Base-by-base conservation (phyloP, 2,888 invertebrate species). In the Stenoptilia bipunctidactyla region DNA sequence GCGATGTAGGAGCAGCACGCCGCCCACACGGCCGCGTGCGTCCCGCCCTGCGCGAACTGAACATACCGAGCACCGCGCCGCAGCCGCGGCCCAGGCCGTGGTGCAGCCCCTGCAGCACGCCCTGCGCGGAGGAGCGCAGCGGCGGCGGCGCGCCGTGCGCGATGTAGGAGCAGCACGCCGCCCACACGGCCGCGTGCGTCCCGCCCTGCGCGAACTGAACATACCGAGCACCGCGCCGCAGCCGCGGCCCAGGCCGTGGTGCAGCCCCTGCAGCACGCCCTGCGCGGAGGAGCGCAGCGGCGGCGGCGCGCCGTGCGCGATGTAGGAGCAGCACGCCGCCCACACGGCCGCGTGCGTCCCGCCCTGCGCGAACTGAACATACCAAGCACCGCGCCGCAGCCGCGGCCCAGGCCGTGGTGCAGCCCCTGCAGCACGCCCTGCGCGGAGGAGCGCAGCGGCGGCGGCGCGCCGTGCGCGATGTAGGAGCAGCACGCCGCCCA, bases 41-140 rank as follows among this genome's bases (percentile, higher is more conserved):
- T 94, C 98, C 98, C 98, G 99, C 46, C 98, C 97, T 6, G 97
- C 95, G 98, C n/a, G n/a, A n/a, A n/a, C n/a, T n/a, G n/a, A n/a
- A n/a, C n/a, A n/a, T n/a, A n/a, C n/a, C n/a, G 85, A 85, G 46
- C 63, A 99, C 94, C 15, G 98, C 97, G 40, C 98, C n/a, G n/a
- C n/a, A n/a, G n/a, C n/a, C n/a, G n/a, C n/a, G n/a, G n/a, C n/a
- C n/a, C n/a, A n/a, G 87, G 1, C 98, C 98, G 75, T 98, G 98
- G 76, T 98, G 98, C 44, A 98, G 88, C 3, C 97, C 82, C 93
- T 80, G 79, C 38, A 99, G 88, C 38, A 98, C 96, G 37, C 97
- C 96, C 77, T 98, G 98, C 6, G 97, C 94, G 2, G 96, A 95
- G 20, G 94, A 91, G 45, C 97, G 89, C 50, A 97, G 86, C 48